Conservation (phyloP, 2,797 vertebrate genomes). For the Setipinna tenuifilis region DNA sequence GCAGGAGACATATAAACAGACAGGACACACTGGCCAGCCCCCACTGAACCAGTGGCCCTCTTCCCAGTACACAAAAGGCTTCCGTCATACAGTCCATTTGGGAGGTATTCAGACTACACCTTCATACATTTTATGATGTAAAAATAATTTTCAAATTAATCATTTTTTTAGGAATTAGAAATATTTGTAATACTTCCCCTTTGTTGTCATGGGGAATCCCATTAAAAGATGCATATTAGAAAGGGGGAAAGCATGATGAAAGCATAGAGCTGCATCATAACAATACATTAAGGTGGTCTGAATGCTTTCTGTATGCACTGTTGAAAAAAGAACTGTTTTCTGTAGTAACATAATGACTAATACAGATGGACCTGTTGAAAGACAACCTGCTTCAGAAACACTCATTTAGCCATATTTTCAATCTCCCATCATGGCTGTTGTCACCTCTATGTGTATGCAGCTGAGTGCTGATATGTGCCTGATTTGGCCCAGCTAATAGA, state of each 20-base stretch:
- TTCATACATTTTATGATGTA: not conserved
- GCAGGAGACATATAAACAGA: not conserved
- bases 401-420: not conserved
- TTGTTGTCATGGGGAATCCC: too few relatives aligned
- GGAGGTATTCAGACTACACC: not conserved
- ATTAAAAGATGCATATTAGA: not conserved
- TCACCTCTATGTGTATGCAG: not conserved
- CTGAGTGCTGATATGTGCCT: not conserved
- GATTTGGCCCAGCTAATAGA: constrained; percentile 45
- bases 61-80: not conserved
- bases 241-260: not conserved
- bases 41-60: not conserved
- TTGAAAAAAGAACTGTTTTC: not conserved
- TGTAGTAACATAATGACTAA: not conserved
- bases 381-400: not conserved
- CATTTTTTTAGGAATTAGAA: too few relatives aligned
- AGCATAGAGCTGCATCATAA: constrained; percentile 46
- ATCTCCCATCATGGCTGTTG: not conserved
- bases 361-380: not conserved
- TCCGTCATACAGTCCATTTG: not conserved
- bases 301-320: not conserved
- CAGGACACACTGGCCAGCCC: not conserved
- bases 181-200: too few relatives aligned
- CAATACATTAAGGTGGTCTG: not conserved
- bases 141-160: not conserved